phyloP scores from a whole-genome alignment of 1,140 invertebrate species.

The Brachionus paranguensis region DNA sequence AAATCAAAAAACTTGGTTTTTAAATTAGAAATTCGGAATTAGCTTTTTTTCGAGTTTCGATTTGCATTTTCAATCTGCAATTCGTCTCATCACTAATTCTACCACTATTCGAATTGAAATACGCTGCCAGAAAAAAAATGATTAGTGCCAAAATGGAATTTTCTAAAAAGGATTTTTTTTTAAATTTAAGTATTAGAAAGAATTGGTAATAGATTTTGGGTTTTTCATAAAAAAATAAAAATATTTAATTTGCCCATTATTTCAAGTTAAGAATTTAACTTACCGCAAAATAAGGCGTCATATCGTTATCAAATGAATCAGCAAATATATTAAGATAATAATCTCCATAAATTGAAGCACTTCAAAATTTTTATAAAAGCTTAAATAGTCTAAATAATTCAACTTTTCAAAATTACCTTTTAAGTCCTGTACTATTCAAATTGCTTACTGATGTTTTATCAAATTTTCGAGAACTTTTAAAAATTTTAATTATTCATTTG shows the following conservation, averaged over 20 bases:
- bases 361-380: background rate
- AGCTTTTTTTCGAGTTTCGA: too few species aligned
- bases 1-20: too few species aligned
- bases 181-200: too few species aligned
- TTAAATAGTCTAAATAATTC: background rate
- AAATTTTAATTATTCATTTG: background rate
- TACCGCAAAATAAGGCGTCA: constrained; percentile 54
- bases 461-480: constrained; percentile 25
- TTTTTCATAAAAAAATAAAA: too few species aligned
- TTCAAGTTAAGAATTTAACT: background rate
- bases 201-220: too few species aligned
- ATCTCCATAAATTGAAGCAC: constrained; percentile 39
- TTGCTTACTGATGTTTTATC: constrained; percentile 12
- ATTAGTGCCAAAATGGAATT: too few species aligned
- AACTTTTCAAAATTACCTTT: background rate
- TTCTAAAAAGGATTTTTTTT: too few species aligned
- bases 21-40: too few species aligned
- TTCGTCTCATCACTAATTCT: too few species aligned
- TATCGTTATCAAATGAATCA: constrained; percentile 49
- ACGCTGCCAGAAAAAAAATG: too few species aligned
- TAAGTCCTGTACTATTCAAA: constrained; percentile 8
- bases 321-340: constrained; percentile 43
- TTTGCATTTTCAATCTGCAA: too few species aligned
- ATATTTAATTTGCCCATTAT: background rate
- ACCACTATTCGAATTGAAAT: too few species aligned